Evolutionary conservation across 2,113 vertebrate genomes (phyloP).

Genomic region (Sinocyclocheilus maitianheensis): DNA sequence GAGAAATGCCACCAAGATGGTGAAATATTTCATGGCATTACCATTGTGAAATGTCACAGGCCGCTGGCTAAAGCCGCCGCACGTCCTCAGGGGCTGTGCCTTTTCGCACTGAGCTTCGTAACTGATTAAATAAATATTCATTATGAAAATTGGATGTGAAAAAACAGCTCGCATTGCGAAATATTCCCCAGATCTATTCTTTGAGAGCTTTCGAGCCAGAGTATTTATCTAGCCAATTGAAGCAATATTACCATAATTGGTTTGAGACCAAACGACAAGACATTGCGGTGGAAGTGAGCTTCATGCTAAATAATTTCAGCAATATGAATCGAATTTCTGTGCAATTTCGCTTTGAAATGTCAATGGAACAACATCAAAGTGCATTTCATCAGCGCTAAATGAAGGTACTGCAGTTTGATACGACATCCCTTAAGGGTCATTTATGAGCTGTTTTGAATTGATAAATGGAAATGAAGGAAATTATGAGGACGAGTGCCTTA

Average conservation of each 20-base stretch:
- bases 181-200: constrained; percentile 6
- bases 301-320: constrained; percentile 32
- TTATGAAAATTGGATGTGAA: constrained; percentile 23
- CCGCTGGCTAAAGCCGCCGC: constrained; percentile 63
- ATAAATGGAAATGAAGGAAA: constrained; percentile 11
- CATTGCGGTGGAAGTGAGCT: constrained; percentile 25
- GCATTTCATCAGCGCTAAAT: constrained; percentile 16
- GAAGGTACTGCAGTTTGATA: not conserved
- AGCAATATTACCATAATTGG: constrained; percentile 37
- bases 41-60: constrained; percentile 76
- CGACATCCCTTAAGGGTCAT: constrained; percentile 16
- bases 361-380: constrained; percentile 9
- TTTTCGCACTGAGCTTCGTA: constrained; percentile 10
- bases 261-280: constrained; percentile 28
- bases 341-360: not conserved
- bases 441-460: not conserved
- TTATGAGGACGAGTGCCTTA: not conserved
- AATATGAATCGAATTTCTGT: constrained; percentile 5
- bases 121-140: constrained; percentile 43
- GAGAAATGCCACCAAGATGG: constrained; percentile 62
- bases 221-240: constrained; percentile 35
- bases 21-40: constrained; percentile 63
- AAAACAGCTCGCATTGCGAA: constrained; percentile 28
- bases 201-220: constrained; percentile 21
- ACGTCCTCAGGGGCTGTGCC: constrained; percentile 59